These are phyloP conservation scores for Percopsis transmontana DNA, from an alignment of 2,113 vertebrate genomes.

Conservation along the genomic window DNA sequence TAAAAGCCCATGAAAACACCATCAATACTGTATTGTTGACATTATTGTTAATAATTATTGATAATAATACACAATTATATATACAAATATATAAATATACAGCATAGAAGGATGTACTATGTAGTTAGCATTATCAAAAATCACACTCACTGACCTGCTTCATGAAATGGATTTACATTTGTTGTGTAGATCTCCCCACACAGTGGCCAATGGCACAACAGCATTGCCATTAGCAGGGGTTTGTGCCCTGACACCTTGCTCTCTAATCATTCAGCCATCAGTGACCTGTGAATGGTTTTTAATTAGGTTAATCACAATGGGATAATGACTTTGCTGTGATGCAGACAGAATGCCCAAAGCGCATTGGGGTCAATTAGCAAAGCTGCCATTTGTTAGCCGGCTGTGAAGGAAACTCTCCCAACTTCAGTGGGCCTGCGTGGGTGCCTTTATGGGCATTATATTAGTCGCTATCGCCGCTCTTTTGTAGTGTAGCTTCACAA, in stretches of 20 bases:
- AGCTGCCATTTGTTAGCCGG: slow-evolving; percentile 30
- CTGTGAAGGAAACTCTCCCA: neutral
- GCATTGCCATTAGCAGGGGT: neutral
- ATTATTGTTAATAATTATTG: no score
- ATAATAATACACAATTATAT: no score
- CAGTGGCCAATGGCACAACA: slow-evolving; percentile 4
- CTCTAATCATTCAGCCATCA: slow-evolving; percentile 20
- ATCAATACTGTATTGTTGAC: neutral
- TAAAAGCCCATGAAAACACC: neutral
- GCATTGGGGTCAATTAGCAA: slow-evolving; percentile 42
- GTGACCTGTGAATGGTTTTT: slow-evolving; percentile 37
- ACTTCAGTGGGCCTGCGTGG: neutral
- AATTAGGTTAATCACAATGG: slow-evolving; percentile 55
- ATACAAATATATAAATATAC: no score
- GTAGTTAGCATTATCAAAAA: neutral
- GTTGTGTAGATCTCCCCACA: neutral
- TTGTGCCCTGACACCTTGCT: slow-evolving; percentile 4
- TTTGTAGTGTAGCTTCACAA: neutral
- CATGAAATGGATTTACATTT: slow-evolving; percentile 17
- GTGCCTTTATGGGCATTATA: neutral
- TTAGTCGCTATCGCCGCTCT: neutral
- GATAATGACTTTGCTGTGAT: slow-evolving; percentile 57
- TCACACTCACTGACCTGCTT: neutral
- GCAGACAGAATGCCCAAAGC: slow-evolving; percentile 35
- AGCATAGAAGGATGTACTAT: neutral